Evolutionary conservation across 2,888 invertebrate species (phyloP), one percentile per base, ranked within the genome.

Genomic region (Sepiola atlantica): DNA sequence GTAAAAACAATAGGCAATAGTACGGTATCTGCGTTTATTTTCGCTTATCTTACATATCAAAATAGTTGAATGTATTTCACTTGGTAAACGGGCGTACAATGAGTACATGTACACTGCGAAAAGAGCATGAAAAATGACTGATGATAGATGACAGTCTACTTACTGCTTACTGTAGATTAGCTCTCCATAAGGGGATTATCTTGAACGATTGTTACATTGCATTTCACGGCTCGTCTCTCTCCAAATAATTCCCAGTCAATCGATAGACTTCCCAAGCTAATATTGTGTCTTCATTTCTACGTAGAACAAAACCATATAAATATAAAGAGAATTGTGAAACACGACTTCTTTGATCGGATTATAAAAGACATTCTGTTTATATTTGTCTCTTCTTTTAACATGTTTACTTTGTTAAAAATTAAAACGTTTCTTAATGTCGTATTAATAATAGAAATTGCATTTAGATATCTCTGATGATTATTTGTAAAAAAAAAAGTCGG

Each of bases 71-170:
- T 77, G 28, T 77, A 1, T 28, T 77, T 14, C 28, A 14, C 6
- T 16, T n/a, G 12, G 12, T n/a, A 16, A 32, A 77, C n/a, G n/a
- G 32, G n/a, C 77, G 77, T 16, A 77, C n/a, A 77, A 16, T 32
- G 3, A 77, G 77, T 77, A 18, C 77, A 77, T n/a, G 77, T n/a
- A 77, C n/a, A 77, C 77, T n/a, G 77, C n/a, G 14, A 1, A 16
- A 77, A 16, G 32, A 77, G 32, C 14, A 77, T 0, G 14, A 77
- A 32, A 77, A 77, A 77, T 4, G 77, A 77, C n/a, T 77, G 77
- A 77, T 77, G 77, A 77, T 77, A 77, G 77, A 77, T 77, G 77
- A 77, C 77, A 77, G 77, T 77, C 77, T 77, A 77, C 77, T 77
- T 77, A 77, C 77, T 77, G 77, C 77, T 77, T 77, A n/a, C 77